Percentiles rank a stretch among this genome's conserved stretches.
phyloP scores from a whole-genome alignment of 2,888 invertebrate genomes.

The Drosophila cyrtoloma region DNA sequence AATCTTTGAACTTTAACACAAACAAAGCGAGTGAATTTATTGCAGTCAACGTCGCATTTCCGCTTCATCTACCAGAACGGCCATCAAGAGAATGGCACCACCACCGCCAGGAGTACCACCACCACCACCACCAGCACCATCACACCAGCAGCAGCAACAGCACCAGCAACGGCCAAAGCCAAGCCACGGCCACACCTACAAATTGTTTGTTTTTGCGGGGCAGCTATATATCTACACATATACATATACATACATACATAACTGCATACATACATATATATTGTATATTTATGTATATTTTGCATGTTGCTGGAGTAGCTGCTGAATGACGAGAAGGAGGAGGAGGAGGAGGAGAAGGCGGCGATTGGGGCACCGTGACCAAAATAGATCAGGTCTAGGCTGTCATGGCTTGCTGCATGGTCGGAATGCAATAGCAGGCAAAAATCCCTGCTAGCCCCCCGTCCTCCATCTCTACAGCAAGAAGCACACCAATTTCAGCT shows the following conservation, averaged over 20 bases:
- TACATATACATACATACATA: constrained; percentile 3
- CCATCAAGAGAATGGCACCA: constrained; percentile 70
- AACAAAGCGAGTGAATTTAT: constrained; percentile 74
- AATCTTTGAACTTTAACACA: constrained; percentile 73
- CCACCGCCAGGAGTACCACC: constrained; percentile 15
- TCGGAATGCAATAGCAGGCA: constrained; percentile 70
- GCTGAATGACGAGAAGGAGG: constrained; percentile 9
- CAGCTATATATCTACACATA: neutral
- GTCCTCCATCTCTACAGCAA: constrained; percentile 4
- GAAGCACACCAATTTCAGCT: constrained; percentile 62
- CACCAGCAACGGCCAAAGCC: constrained; percentile 31
- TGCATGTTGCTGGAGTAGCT: constrained; percentile 52
- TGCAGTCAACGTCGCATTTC: constrained; percentile 80
- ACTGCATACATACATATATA: constrained; percentile 3
- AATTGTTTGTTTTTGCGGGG: constrained; percentile 69
- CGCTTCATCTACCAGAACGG: constrained; percentile 82
- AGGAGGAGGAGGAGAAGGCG: constrained; percentile 16
- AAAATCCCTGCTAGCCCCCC: constrained; percentile 5
- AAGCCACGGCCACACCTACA: constrained; percentile 75
- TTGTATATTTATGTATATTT: constrained; percentile 54
- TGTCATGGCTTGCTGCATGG: constrained; percentile 79
- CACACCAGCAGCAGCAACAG: constrained; percentile 10
- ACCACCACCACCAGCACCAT: constrained; percentile 20
- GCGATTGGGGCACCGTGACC: constrained; percentile 47
- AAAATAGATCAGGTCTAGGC: constrained; percentile 83